Conservation (phyloP, 2,113 vertebrate genomes). For the Planiliza haematocheilus region DNA sequence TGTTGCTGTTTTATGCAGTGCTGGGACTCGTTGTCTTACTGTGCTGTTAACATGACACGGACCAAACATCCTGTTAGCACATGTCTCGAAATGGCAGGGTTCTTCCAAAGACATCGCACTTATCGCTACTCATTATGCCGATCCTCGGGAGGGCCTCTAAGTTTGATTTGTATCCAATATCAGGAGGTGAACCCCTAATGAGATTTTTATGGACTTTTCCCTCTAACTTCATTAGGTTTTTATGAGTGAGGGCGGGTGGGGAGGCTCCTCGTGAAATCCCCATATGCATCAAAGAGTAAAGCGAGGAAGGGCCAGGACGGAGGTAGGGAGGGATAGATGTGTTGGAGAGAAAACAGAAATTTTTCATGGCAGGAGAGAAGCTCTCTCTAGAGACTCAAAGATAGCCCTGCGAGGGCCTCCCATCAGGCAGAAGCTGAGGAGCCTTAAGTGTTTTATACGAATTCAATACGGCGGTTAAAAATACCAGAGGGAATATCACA, state of each 20-base stretch:
- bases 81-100: slow-evolving; percentile 37
- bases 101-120: slow-evolving; percentile 51
- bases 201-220: slow-evolving; percentile 81
- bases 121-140: slow-evolving; percentile 66
- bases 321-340: slow-evolving; percentile 58
- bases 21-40: slow-evolving; percentile 18
- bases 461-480: slow-evolving; percentile 86
- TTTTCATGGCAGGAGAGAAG: slow-evolving; percentile 72
- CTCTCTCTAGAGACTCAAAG: slow-evolving; percentile 80
- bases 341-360: slow-evolving; percentile 67
- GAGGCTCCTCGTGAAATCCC: slow-evolving; percentile 55
- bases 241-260: slow-evolving; percentile 72
- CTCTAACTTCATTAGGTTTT: slow-evolving; percentile 83
- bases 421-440: slow-evolving; percentile 77
- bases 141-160: slow-evolving; percentile 74
- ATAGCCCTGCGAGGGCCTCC: slow-evolving; percentile 79
- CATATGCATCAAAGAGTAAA: slow-evolving; percentile 65
- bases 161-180: slow-evolving; percentile 80
- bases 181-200: slow-evolving; percentile 76
- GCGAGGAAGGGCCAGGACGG: slow-evolving; percentile 40
- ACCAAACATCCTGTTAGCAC: slow-evolving; percentile 42
- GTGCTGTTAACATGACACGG: slow-evolving; percentile 38
- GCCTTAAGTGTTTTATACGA: slow-evolving; percentile 85
- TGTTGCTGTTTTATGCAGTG: background rate
- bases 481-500: slow-evolving; percentile 86